Evolutionary conservation across 2,888 invertebrate genomes (phyloP), one percentile per base, ranked within the genome.

Genomic region (Napeogenes sylphis): DNA sequence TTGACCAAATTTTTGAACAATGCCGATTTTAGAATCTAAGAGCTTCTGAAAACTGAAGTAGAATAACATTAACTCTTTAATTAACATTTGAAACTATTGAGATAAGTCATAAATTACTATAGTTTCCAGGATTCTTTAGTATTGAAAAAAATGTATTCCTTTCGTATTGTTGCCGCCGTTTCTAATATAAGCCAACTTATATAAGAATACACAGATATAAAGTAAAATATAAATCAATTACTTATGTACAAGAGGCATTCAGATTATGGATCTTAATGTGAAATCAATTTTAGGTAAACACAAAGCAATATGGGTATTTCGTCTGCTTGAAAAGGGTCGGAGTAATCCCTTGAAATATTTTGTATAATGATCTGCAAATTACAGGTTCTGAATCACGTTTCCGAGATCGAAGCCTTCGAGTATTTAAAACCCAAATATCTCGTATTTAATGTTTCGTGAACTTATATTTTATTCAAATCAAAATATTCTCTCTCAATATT

Each of bases 201-300:
- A 30, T 51, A 30, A 51, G 51, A 30, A 30, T 45, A 51, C 35
- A n/a, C 4, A 47, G 35, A 58, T 55, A 56, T 57, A 45, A 61
- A 68, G 63, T 69, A 65, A 63, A 35, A 68, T 56, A 38, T 61
- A 65, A 63, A 65, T 64, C 62, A 56, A 63, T 59, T 61, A 64
- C 62, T 56, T 63, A 58, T 55, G 51, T 47, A 45, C 46, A 56
- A 58, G 45, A 59, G 58, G 60, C 55, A 51, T 62, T 60, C 57
- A 68, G 66, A 64, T 66, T 65, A 68, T 61, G 61, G 66, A 53
- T 58, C 64, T 58, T 69, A 67, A 70, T 67, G 64, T 59, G 65
- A 69, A 65, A 68, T 67, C 67, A 69, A 70, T 69, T 70, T 69
- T 61, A 57, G 46, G 58, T 47, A 59, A 66, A 59, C 59, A 66